Percentiles rank a stretch among this genome's conserved stretches.
Evolutionary conservation across 1,140 invertebrate genomes (phyloP).

Genomic region (Potamilus streckersoni): DNA sequence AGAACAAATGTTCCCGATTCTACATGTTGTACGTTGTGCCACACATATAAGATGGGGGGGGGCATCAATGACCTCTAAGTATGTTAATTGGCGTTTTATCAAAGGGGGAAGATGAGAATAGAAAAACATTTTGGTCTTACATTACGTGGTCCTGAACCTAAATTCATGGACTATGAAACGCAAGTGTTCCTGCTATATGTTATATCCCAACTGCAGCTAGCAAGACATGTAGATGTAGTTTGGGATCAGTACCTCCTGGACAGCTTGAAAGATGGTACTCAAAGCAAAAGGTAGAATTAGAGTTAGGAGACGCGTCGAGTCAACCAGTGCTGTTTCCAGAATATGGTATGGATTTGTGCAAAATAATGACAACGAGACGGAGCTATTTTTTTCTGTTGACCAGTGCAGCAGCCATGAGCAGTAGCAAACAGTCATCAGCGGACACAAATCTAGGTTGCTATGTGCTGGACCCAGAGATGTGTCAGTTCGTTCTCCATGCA

Average conservation of each 20-base stretch:
- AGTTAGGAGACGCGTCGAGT: constrained; percentile 5
- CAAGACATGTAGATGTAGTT: constrained; percentile 17
- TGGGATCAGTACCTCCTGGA: constrained; percentile 21
- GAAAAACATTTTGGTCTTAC: no score
- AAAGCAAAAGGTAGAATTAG: not conserved
- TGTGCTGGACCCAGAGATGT: not conserved
- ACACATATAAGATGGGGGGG: no score
- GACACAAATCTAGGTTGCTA: not conserved
- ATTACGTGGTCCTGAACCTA: not conserved
- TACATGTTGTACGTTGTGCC: no score
- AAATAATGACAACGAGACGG: constrained; percentile 19
- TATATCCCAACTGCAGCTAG: not conserved
- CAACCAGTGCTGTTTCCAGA: constrained; percentile 10
- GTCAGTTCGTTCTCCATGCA: constrained; percentile 25
- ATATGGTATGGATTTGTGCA: constrained; percentile 17
- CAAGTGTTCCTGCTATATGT: constrained; percentile 9
- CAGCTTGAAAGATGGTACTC: constrained; percentile 12
- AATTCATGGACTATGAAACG: constrained; percentile 1
- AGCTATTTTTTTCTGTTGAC: constrained; percentile 21
- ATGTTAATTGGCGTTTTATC: no score
- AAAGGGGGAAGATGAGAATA: no score
- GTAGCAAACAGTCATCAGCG: not conserved
- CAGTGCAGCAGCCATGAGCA: not conserved
- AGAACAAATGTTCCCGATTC: no score
- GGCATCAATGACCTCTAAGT: no score